Base-by-base conservation (phyloP, 2,113 vertebrate genomes). In the Pterocles orientalis region DNA sequence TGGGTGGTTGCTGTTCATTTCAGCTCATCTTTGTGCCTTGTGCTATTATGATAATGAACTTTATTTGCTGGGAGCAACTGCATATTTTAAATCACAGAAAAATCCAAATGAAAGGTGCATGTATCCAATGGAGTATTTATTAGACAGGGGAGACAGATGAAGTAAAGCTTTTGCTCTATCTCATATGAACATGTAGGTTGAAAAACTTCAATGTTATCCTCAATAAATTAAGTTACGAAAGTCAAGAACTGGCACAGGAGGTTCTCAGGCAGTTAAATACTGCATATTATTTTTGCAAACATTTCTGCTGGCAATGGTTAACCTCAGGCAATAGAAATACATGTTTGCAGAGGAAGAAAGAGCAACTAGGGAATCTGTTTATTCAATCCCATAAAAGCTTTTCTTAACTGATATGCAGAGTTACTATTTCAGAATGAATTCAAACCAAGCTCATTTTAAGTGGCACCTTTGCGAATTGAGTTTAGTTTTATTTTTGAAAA, bases 341-440 rank as follows among this genome's bases (percentile, higher is more conserved):
- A 70, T 47, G n/a, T 82, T 95, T 86, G 71, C 68, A 90, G 58
- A 94, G 72, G 19, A 94, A 72, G 81, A 91, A 95, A 88, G 47
- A 88, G 65, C 76, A 82, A 72, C 83, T 25, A 47, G 81, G 68
- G 88, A 89, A 93, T 94, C 66, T 88, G 48, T 95, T 88, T 80
- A 75, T 88, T 90, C 39, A n/a, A 23, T 88, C 43, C 33, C 48
- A 50, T 81, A 90, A 94, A 92, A 83, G 71, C 64, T 90, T 81
- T 90, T 66, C 88, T 88, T 54, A 80, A 43, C 28, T 60, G 62
- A 81, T 86, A 86, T 0, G 3, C n/a, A 70, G 60, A 89, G 75
- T 78, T 88, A 88, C 48, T 94, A 71, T 64, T 95, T 92, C 65
- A 89, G 83, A 94, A 94, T 68, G 62, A 92, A 81, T 88, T 92